phyloP scores from a whole-genome alignment of 2,888 invertebrate species.

The Gymnosoma rotundatum region DNA sequence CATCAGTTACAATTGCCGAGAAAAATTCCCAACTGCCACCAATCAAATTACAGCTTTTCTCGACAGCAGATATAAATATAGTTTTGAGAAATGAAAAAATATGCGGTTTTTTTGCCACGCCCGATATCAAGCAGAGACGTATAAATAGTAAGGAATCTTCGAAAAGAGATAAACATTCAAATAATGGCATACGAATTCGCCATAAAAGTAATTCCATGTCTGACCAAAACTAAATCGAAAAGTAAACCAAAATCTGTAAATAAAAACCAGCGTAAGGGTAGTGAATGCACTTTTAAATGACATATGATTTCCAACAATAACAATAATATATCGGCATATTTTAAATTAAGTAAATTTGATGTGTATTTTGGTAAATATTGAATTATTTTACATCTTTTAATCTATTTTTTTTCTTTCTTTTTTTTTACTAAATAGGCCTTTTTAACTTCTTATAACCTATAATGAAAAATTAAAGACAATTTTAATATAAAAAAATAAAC shows the following conservation, averaged over 20 bases:
- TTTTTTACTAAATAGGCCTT: no score
- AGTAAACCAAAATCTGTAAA: background rate
- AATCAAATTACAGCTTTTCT: slow-evolving; percentile 76
- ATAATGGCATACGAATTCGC: slow-evolving; percentile 16
- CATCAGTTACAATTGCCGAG: slow-evolving; percentile 74
- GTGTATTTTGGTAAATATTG: background rate
- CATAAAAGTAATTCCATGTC: slow-evolving; percentile 22
- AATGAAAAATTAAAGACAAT: no score
- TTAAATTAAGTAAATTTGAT: background rate
- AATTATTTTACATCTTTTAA: background rate
- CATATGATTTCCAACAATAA: no score
- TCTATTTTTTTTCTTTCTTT: background rate
- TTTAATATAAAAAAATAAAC: no score
- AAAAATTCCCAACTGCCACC: slow-evolving; percentile 73
- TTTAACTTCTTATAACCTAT: no score
- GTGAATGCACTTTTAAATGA: background rate
- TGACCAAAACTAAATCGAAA: slow-evolving; percentile 17
- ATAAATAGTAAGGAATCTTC: slow-evolving; percentile 69
- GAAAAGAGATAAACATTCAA: slow-evolving; percentile 52
- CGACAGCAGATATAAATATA: slow-evolving; percentile 75
- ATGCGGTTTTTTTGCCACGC: slow-evolving; percentile 75
- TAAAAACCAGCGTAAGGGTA: background rate
- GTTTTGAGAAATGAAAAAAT: slow-evolving; percentile 76
- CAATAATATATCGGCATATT: no score
- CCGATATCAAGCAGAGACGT: slow-evolving; percentile 69